Conservation (phyloP, 2,113 vertebrate genomes). For the Empidonax alnorum region DNA sequence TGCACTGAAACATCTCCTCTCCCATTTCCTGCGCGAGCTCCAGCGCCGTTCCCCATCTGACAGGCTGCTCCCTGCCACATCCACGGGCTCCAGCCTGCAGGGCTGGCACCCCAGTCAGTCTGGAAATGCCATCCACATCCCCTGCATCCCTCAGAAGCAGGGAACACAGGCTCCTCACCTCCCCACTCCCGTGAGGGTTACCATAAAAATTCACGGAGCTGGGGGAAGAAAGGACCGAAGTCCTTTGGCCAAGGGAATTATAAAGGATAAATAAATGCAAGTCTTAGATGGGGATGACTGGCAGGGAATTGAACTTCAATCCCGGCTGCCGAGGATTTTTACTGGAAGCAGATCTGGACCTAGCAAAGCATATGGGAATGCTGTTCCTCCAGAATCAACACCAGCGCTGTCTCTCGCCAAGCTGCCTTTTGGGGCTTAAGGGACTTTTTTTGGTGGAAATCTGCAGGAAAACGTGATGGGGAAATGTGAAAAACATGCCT, state of each 20-base stretch:
- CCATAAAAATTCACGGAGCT: not conserved
- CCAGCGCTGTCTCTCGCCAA: not conserved
- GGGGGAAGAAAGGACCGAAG: not conserved
- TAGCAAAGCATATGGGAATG: slow-evolving; percentile 32
- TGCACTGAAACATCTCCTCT: not conserved
- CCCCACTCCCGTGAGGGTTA: not conserved
- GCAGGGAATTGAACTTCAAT: not conserved
- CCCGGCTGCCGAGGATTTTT: not conserved
- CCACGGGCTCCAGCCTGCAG: not conserved
- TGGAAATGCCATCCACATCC: not conserved
- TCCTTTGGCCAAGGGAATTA: not conserved
- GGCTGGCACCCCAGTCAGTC: accelerated
- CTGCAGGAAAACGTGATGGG: not conserved
- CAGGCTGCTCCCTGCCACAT: not conserved
- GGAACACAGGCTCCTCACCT: not conserved
- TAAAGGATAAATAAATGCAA: not conserved
- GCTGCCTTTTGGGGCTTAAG: not conserved
- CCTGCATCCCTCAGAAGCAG: not conserved
- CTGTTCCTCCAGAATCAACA: slow-evolving; percentile 26
- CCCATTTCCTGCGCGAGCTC: not conserved
- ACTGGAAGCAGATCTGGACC: slow-evolving; percentile 23
- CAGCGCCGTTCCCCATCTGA: accelerated
- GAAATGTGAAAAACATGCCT: not conserved
- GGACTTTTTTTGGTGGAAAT: slow-evolving; percentile 24
- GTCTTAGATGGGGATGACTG: not conserved